Evolutionary conservation across 2,888 invertebrate species (phyloP), one percentile per base, ranked within the genome.

Genomic region (Galerucella calmariensis): DNA sequence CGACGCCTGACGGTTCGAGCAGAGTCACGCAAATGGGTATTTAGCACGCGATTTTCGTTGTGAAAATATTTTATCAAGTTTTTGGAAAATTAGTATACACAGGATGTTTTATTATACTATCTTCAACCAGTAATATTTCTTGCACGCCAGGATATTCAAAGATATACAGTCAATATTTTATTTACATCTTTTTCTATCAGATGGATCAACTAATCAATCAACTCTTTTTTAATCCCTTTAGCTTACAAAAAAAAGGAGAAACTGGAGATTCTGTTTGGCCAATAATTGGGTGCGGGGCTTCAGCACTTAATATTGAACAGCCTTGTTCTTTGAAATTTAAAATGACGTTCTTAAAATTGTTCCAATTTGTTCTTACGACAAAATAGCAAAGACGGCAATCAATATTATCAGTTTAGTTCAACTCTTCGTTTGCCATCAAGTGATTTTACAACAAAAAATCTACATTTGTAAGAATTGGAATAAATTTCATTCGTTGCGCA

Each of bases 31-130:
- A 10, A 69, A 62, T 44, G 12, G 11, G 41, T 35, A 48, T 59
- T 48, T 48, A 69, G 10, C 69, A 69, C 51, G 69, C 69, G 16
- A 61, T 5, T 35, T 69, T 61, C 61, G 27, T 69, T 44, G 61
- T 16, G 14, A 24, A 61, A 69, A 69, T 69, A 61, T 69, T 69
- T 69, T 65, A 46, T 35, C 35, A 11, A 3, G 20, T 65, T 65
- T 65, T 46, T 4, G 63, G 8, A 62, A 65, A 46, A 8, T 14
- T 16, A 11, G 46, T 44, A 44, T 56, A 20, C 56, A n/a, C 56
- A 20, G 16, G 10, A 56, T 63, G 12, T n/a, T 41, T 11, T 65
- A 10, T 12, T n/a, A 41, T 41, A 14, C 41, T 16, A 62, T 41
- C n/a, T 14, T 11, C 53, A 53, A 53, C n/a, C 35, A 53, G n/a